Percentiles rank a stretch among this genome's conserved stretches.
These are phyloP conservation scores for Chauna torquata DNA, from an alignment of 2,113 vertebrate genomes.

Conservation along the genomic window DNA sequence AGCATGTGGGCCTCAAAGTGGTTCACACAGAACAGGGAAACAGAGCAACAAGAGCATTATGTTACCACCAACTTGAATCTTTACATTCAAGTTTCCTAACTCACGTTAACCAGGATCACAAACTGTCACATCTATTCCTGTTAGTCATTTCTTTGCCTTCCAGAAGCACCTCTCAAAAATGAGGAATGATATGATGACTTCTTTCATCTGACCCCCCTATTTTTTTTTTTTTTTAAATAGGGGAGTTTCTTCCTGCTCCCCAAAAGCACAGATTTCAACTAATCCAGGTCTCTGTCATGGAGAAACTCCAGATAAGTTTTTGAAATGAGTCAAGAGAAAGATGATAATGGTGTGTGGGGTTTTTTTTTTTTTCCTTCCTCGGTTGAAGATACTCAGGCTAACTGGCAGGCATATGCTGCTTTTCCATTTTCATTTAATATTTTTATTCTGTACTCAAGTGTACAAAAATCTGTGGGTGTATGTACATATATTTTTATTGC, in stretches of 20 bases:
- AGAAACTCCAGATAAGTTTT: background rate
- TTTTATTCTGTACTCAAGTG: background rate
- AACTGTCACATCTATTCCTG: background rate
- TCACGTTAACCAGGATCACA: background rate
- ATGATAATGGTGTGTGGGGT: accelerated
- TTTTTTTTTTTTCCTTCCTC: background rate
- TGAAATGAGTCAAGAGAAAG: background rate
- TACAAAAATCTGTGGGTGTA: background rate
- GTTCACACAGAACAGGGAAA: background rate
- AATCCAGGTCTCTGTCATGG: background rate
- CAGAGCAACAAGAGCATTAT: background rate
- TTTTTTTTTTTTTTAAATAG: background rate
- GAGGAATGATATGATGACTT: background rate
- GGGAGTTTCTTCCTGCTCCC: background rate
- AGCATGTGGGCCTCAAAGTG: background rate
- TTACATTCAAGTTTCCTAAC: background rate
- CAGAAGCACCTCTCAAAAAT: background rate
- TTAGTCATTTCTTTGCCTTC: background rate
- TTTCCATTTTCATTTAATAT: background rate
- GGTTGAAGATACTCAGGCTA: background rate
- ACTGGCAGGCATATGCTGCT: background rate
- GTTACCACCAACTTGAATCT: background rate
- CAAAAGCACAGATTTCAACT: background rate
- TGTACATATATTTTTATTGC: background rate
- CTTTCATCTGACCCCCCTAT: background rate